Percentiles rank a stretch among this genome's conserved stretches.
Evolutionary conservation across 2,797 vertebrate genomes (phyloP).

Genomic region (Oreonectes daqikongensis): DNA sequence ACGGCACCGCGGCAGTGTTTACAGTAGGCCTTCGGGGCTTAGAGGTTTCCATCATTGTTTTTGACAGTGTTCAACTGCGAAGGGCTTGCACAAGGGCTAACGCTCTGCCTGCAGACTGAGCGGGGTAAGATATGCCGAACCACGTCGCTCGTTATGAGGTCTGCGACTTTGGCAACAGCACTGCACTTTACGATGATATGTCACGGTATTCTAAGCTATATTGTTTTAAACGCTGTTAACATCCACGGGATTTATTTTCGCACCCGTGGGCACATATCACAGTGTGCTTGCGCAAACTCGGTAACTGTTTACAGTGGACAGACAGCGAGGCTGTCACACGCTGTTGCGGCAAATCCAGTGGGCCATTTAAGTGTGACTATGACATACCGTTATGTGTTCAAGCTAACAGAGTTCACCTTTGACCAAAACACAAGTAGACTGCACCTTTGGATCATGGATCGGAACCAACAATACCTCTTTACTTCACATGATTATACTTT

Average conservation of each 20-base stretch:
- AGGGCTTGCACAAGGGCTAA: conserved; percentile 59
- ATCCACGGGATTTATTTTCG: background rate
- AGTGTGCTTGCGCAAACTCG: conserved; percentile 42
- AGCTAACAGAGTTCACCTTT: conserved; percentile 28
- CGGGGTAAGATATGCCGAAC: conserved; percentile 64
- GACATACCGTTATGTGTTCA: conserved; percentile 22
- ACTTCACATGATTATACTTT: conserved; percentile 18
- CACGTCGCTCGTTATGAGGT: conserved; percentile 57
- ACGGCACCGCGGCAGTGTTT: conserved; percentile 63
- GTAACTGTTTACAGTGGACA: conserved; percentile 37
- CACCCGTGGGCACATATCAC: conserved; percentile 23
- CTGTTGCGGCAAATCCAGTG: conserved; percentile 34
- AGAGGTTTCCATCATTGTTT: conserved; percentile 60
- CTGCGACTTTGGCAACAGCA: conserved; percentile 59
- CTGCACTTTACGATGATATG: conserved; percentile 62
- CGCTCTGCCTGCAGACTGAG: conserved; percentile 67
- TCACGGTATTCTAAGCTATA: conserved; percentile 49
- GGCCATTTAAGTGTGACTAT: conserved; percentile 42
- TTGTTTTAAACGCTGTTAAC: conserved; percentile 36
- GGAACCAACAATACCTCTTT: background rate
- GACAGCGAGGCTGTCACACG: conserved; percentile 18
- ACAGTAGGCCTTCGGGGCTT: conserved; percentile 60
- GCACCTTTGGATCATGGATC: background rate
- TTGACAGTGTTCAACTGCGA: conserved; percentile 56
- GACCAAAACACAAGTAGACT: conserved; percentile 22